These are phyloP conservation scores for Drosophila erecta DNA, from an alignment of 1,140 invertebrate genomes.

Conservation along the genomic window DNA sequence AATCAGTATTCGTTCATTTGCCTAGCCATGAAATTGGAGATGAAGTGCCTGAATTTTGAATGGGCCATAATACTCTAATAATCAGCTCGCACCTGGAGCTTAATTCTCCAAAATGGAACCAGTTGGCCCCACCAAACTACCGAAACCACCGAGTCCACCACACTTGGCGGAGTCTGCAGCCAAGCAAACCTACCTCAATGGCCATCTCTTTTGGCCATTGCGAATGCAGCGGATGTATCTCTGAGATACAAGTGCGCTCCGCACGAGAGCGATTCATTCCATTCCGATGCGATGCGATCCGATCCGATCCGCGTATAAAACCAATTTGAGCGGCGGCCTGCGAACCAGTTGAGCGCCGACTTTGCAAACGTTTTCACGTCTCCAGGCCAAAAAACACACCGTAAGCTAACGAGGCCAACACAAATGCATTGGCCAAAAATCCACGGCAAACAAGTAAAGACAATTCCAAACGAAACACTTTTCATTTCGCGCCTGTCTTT, in stretches of 20 bases:
- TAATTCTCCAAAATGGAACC: slow-evolving; percentile 20
- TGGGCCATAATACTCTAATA: slow-evolving; percentile 5
- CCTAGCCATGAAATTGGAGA: slow-evolving; percentile 40
- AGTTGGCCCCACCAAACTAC: slow-evolving; percentile 57
- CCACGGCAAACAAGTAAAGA: slow-evolving; percentile 25
- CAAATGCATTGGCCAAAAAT: slow-evolving; percentile 74
- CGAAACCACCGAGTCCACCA: slow-evolving; percentile 14
- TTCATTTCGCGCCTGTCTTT: slow-evolving; percentile 52
- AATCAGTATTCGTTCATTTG: slow-evolving; percentile 30
- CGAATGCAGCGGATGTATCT: slow-evolving; percentile 45
- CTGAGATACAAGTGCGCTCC: slow-evolving; percentile 22
- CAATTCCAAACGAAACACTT: slow-evolving; percentile 43
- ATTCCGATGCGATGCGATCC: slow-evolving; percentile 1
- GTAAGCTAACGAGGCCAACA: slow-evolving; percentile 52
- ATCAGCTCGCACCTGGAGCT: slow-evolving; percentile 10
- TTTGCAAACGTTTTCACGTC: slow-evolving; percentile 75
- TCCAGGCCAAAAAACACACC: slow-evolving; percentile 10
- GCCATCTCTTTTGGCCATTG: slow-evolving; percentile 33
- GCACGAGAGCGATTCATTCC: slow-evolving; percentile 25
- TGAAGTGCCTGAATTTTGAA: slow-evolving; percentile 29
- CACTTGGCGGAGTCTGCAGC: slow-evolving; percentile 26
- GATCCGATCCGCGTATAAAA: slow-evolving; percentile 67
- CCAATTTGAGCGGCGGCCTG: slow-evolving; percentile 66
- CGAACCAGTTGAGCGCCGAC: slow-evolving; percentile 80
- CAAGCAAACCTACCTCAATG: slow-evolving; percentile 70